Conservation (phyloP, 2,888 invertebrate species). For the Hipparchia sbordonii region DNA sequence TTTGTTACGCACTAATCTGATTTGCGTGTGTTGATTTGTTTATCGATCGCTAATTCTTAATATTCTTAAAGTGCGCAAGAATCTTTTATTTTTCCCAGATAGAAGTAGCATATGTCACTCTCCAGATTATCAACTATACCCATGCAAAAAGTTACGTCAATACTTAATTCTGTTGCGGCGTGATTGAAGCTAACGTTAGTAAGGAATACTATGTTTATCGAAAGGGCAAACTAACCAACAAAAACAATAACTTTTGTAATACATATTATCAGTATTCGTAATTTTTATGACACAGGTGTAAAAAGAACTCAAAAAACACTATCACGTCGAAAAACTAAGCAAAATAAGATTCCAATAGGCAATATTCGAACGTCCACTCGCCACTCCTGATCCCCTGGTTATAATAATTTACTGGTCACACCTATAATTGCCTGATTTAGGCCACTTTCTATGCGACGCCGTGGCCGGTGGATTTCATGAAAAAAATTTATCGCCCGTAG, state of each 20-base stretch:
- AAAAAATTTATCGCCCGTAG: constrained; percentile 78
- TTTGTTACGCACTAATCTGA: constrained; percentile 12
- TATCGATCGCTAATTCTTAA: not conserved
- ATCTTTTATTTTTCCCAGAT: no score
- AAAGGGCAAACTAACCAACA: no score
- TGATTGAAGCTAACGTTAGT: no score
- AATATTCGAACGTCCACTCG: constrained; percentile 46
- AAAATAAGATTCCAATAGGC: constrained; percentile 30
- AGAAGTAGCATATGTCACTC: no score
- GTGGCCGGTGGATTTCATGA: constrained; percentile 72
- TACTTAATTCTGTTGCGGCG: no score
- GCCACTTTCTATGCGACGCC: constrained; percentile 77
- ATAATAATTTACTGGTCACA: constrained; percentile 75
- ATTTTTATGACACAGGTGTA: not conserved
- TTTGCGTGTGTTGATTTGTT: constrained; percentile 20
- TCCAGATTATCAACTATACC: no score
- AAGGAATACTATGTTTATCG: no score
- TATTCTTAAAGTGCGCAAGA: no score
- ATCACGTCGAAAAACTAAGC: not conserved
- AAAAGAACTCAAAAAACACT: not conserved
- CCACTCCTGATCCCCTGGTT: constrained; percentile 68
- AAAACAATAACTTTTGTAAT: no score
- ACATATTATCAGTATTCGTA: not conserved
- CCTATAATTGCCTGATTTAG: constrained; percentile 81
- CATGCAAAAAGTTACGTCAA: no score